phyloP scores from a whole-genome alignment of 2,888 invertebrate species.

The Dromius quadrimaculatus region DNA sequence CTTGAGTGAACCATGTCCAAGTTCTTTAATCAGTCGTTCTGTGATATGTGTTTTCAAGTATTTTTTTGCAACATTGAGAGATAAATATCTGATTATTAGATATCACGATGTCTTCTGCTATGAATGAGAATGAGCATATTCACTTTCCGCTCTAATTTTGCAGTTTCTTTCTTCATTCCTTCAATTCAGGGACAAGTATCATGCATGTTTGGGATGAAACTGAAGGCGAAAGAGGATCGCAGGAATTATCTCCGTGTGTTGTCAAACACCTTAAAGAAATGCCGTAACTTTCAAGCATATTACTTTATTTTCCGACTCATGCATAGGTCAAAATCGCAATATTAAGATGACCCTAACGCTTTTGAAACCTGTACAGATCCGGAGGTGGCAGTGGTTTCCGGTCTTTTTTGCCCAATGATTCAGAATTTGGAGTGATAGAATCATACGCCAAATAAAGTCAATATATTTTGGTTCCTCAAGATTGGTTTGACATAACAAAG shows the following conservation, averaged over 20 bases:
- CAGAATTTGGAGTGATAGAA: constrained; percentile 38
- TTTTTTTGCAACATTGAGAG: too few species aligned
- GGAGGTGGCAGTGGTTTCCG: constrained; percentile 12
- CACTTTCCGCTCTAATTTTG: too few species aligned
- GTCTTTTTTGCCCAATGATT: too few species aligned
- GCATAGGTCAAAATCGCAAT: constrained; percentile 60
- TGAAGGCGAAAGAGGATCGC: constrained; percentile 58
- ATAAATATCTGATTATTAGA: too few species aligned
- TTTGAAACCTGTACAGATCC: constrained; percentile 28
- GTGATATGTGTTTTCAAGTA: too few species aligned
- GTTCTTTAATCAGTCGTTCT: too few species aligned
- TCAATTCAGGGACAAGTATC: constrained; percentile 56
- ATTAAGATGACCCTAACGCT: too few species aligned
- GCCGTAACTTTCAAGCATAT: constrained; percentile 54
- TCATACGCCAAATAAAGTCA: neutral
- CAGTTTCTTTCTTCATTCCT: too few species aligned
- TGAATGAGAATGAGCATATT: too few species aligned
- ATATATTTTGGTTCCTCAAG: constrained; percentile 35
- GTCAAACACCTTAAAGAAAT: constrained; percentile 53
- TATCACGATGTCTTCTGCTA: too few species aligned
- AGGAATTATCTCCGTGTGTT: constrained; percentile 59
- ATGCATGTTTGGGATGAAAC: constrained; percentile 59
- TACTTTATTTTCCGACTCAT: constrained; percentile 59
- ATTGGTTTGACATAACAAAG: too few species aligned
- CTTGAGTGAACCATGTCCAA: too few species aligned